Evolutionary conservation across 2,888 invertebrate genomes (phyloP), one percentile per base, ranked within the genome.

Genomic region (Melanotus villosus): DNA sequence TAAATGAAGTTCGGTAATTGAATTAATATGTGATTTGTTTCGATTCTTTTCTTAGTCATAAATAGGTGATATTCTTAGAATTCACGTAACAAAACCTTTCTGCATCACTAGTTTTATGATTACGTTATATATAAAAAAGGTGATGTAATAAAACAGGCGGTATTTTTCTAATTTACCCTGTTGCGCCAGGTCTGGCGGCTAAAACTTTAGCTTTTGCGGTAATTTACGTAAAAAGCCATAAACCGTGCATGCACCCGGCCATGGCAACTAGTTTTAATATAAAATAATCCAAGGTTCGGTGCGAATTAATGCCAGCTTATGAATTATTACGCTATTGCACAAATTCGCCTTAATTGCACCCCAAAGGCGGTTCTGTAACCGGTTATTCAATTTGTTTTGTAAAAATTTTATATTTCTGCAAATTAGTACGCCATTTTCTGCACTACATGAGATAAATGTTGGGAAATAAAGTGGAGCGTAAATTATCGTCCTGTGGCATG

Each of bases 201-300:
- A 34, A 32, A 32, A 52, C 52, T 52, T n/a, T 59, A 32, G 59
- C 59, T 59, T n/a, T 59, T 32, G 32, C 30, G 45, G 32, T 30
- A 63, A 63, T 63, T 52, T 52, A 52, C 52, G 38, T 63, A 50
- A 52, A 62, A 36, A 63, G 47, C 52, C 41, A 41, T 65, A 58
- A 65, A 65, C 52, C 47, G 38, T 58, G 43, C 47, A 50, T 58
- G 26, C 45, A 58, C 43, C 47, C 58, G 47, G 56, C 56, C 45
- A 47, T 34, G 52, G 58, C 41, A 65, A 69, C 68, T 71, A 71
- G 71, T 68, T 71, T 71, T 68, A 72, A 69, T 66, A 57, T 69
- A 66, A 64, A 66, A 66, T 70, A 67, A 72, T 72, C 65, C 69
- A 52, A 64, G 65, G 65, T 63, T 63, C 56, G 56, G 62, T 56